Evolutionary conservation across 1,140 invertebrate genomes (phyloP).

Genomic region (Xylocopa sonorina): DNA sequence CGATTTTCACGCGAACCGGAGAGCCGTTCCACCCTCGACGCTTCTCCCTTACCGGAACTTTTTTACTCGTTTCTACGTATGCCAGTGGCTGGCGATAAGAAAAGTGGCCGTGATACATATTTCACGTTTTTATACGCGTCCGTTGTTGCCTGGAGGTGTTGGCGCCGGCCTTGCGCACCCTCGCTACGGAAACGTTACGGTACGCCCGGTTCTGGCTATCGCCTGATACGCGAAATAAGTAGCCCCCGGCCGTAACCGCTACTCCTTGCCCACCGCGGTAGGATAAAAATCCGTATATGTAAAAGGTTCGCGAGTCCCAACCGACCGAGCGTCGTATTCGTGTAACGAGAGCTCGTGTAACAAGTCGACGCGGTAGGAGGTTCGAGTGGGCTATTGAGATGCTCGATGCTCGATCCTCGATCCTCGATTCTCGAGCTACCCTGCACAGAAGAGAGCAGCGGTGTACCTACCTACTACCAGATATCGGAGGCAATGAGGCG

Average conservation of each 20-base stretch:
- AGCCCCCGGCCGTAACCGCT: conserved; percentile 70
- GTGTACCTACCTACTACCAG: conserved; percentile 70
- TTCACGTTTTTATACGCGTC: conserved; percentile 75
- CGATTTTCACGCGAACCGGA: no score
- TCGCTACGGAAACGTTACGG: conserved; percentile 64
- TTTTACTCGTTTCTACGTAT: conserved; percentile 80
- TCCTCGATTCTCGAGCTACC: conserved; percentile 67
- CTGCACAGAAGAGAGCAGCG: conserved; percentile 71
- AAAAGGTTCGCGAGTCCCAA: not conserved
- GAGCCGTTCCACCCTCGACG: no score
- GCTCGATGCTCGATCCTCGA: conserved; percentile 66
- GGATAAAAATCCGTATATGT: no score
- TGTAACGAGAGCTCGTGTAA: conserved; percentile 55
- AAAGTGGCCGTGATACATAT: conserved; percentile 74
- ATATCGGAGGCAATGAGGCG: conserved; percentile 78
- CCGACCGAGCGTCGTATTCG: not conserved
- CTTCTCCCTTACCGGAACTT: conserved; percentile 75
- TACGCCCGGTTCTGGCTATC: conserved; percentile 53
- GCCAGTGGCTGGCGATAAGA: conserved; percentile 73
- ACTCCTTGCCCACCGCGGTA: no score
- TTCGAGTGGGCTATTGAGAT: conserved; percentile 76
- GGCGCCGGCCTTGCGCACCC: conserved; percentile 61
- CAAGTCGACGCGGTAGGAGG: conserved; percentile 64
- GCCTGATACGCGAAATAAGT: conserved; percentile 74
- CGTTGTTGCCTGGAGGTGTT: conserved; percentile 76